A percentile compares a stretch with the other conserved stretches of the same genome.
These are phyloP conservation scores for Drosophila yooni DNA, from an alignment of 2,888 invertebrate species.

Conservation along the genomic window DNA sequence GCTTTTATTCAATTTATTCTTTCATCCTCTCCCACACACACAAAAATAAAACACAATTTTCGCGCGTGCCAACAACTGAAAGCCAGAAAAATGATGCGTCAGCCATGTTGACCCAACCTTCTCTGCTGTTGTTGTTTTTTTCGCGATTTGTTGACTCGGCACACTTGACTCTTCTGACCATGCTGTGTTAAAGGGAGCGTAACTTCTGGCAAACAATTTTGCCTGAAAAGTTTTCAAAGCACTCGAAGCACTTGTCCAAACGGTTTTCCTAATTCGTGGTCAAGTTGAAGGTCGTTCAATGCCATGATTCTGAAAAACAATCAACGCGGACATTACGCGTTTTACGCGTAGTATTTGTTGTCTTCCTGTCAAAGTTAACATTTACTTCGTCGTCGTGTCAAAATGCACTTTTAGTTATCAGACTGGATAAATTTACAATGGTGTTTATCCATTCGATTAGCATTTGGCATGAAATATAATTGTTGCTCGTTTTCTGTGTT, in stretches of 20 bases:
- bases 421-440: not conserved
- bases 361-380: not conserved
- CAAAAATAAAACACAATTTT: conserved; percentile 28
- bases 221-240: conserved; percentile 41
- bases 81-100: conserved; percentile 36
- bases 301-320: not conserved
- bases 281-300: conserved; percentile 15
- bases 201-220: conserved; percentile 46
- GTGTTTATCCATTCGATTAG: not conserved
- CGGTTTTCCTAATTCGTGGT: conserved; percentile 9
- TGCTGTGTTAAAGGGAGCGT: conserved; percentile 48
- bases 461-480: not conserved
- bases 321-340: not conserved
- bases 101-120: conserved; percentile 21
- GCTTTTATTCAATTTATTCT: conserved; percentile 42
- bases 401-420: not conserved
- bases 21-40: not conserved
- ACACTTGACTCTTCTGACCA: conserved; percentile 40
- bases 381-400: not conserved
- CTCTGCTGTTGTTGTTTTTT: conserved; percentile 3
- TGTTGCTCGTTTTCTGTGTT: not conserved
- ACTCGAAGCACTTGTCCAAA: conserved; percentile 30
- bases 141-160: conserved; percentile 21
- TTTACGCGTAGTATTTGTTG: not conserved
- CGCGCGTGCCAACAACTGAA: conserved; percentile 53